phyloP scores from a whole-genome alignment of 2,113 vertebrate species.

The Alethe diademata region DNA sequence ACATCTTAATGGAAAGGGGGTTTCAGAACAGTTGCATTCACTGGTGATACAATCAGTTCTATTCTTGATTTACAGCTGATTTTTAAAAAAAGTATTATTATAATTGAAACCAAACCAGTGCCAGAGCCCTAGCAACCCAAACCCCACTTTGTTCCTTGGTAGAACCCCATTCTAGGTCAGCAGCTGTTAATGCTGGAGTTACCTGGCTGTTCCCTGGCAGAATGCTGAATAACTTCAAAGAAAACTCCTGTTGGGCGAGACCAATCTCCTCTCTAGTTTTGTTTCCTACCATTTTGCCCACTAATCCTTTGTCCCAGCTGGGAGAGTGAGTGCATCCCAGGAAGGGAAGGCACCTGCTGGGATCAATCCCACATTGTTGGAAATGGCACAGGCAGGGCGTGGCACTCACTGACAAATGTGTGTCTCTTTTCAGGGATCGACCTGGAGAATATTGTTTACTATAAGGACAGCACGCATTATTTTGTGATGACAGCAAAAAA shows the following conservation, averaged over 20 bases:
- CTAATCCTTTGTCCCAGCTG: background rate
- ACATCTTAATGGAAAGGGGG: background rate
- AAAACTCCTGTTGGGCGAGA: background rate
- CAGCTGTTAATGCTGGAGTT: background rate
- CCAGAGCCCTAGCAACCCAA: background rate
- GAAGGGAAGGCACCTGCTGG: background rate
- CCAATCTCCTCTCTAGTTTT: background rate
- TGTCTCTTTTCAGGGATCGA: slow-evolving; percentile 85
- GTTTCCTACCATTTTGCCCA: background rate
- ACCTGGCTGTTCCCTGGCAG: background rate
- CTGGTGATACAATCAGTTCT: background rate
- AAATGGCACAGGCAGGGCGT: background rate
- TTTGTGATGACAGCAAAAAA: slow-evolving; percentile 99
- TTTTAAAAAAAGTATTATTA: background rate
- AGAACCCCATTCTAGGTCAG: background rate
- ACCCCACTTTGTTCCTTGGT: background rate
- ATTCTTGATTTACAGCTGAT: background rate
- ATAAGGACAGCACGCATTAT: slow-evolving; percentile 96
- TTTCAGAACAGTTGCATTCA: background rate
- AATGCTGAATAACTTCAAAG: background rate
- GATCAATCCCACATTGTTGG: background rate
- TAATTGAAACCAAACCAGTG: background rate
- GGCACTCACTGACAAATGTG: background rate
- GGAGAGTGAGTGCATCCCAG: background rate
- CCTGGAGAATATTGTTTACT: slow-evolving; percentile 98